phyloP scores from a whole-genome alignment of 2,113 vertebrate genomes.

The Aepyceros melampus region DNA sequence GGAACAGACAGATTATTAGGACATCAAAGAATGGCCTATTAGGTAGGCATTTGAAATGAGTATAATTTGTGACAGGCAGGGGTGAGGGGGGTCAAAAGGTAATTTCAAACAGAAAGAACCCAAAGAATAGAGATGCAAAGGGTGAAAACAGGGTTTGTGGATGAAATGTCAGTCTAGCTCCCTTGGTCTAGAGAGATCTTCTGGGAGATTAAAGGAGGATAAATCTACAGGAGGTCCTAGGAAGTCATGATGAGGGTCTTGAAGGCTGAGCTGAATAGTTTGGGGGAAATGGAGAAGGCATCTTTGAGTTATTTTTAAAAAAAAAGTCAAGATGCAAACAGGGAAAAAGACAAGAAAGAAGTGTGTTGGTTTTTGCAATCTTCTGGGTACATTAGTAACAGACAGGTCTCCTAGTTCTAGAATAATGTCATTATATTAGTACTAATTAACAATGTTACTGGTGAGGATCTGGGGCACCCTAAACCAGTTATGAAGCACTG shows the following conservation, averaged over 20 bases:
- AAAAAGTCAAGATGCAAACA: not conserved
- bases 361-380: not conserved
- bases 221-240: not conserved
- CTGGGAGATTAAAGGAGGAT: not conserved
- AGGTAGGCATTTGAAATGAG: not conserved
- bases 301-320: not conserved
- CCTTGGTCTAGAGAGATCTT: not conserved
- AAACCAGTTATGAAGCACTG: conserved; percentile 45
- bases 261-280: not conserved
- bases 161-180: not conserved
- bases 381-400: not conserved
- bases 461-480: conserved; percentile 5
- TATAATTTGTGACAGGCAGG: not conserved
- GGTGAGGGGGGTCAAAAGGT: not conserved
- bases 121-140: not conserved
- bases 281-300: not conserved
- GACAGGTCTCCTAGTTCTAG: not conserved
- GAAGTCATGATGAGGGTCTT: not conserved
- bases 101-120: not conserved
- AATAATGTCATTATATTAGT: not conserved
- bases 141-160: not conserved
- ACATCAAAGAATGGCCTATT: not conserved
- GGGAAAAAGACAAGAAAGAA: not conserved
- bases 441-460: conserved; percentile 38
- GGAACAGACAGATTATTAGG: not conserved